Conservation (phyloP, 1,140 invertebrate species). For the Papilio polyxenes region DNA sequence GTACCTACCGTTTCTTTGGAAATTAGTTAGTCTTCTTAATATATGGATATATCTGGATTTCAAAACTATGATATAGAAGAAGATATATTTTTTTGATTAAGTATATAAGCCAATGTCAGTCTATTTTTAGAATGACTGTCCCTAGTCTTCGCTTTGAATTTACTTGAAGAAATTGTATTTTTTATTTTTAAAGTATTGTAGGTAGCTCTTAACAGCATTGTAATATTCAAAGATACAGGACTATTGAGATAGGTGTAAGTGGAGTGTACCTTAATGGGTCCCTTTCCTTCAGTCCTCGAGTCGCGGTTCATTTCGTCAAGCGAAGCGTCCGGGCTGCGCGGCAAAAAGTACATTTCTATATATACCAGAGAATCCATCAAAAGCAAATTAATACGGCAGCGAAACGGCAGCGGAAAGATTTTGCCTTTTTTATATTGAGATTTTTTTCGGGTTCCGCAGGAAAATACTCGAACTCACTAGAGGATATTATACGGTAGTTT, state of each 20-base stretch:
- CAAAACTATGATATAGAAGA: too few species aligned
- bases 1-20: neutral
- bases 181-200: too few species aligned
- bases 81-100: too few species aligned
- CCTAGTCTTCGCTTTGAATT: too few species aligned
- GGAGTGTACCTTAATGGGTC: slow-evolving; percentile 45
- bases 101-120: too few species aligned
- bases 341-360: slow-evolving; percentile 68
- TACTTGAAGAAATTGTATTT: too few species aligned
- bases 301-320: slow-evolving; percentile 56
- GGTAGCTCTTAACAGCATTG: too few species aligned
- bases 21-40: too few species aligned
- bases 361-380: slow-evolving; percentile 61
- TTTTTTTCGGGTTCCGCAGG: slow-evolving; percentile 46
- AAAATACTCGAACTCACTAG: neutral
- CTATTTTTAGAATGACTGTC: too few species aligned
- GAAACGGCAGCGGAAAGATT: slow-evolving; percentile 59
- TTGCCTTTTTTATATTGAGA: slow-evolving; percentile 49
- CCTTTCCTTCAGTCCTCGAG: slow-evolving; percentile 50
- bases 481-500: neutral
- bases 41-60: too few species aligned
- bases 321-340: slow-evolving; percentile 24
- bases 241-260: slow-evolving; percentile 40
- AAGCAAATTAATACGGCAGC: slow-evolving; percentile 62
- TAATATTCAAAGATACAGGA: neutral